Evolutionary conservation across 2,888 invertebrate species (phyloP), one percentile per base, ranked within the genome.

Genomic region (Drosophila cracens): DNA sequence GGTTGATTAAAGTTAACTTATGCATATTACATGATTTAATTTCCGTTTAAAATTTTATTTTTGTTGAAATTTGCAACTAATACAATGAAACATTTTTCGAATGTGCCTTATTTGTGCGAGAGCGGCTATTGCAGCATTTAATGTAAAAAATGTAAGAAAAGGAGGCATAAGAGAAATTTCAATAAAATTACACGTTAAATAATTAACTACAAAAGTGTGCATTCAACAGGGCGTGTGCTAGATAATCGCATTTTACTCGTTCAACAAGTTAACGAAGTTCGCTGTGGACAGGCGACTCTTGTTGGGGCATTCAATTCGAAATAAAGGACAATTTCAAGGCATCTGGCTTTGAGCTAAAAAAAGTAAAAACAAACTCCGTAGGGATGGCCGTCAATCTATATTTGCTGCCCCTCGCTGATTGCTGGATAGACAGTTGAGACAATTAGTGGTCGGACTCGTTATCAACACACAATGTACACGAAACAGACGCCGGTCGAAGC

Each of bases 371-470:
- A 59, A 46, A 54, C 13, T 18, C 38, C 36, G 40, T 11, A 11
- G 66, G 60, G 51, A 61, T 58, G 63, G 29, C 40, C 49, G 65
- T 63, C 80, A 79, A 66, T 70, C 49, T 56, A 51, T 49, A 58
- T 74, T 48, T 51, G 33, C 38, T 25, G 40, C 46, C 38, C 18
- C 34, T 58, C 43, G 72, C 51, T 81, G 72, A 61, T 76, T 72
- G 53, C 53, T 63, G 71, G 53, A 59, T 18, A 52, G 63, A 51
- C 65, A 53, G 72, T 58, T 34, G 61, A 36, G 54, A 52, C 63
- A 70, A 73, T 76, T 77, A 62, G 64, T 73, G 76, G 60, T 56
- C 73, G 79, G 60, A 66, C 40, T 62, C 59, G 82, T 89, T 89
- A 84, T 84, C 89, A 89, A 71, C 60, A 59, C 51, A 40, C 21